Conservation (phyloP, 2,888 invertebrate genomes). For the Cephus nigrinus region DNA sequence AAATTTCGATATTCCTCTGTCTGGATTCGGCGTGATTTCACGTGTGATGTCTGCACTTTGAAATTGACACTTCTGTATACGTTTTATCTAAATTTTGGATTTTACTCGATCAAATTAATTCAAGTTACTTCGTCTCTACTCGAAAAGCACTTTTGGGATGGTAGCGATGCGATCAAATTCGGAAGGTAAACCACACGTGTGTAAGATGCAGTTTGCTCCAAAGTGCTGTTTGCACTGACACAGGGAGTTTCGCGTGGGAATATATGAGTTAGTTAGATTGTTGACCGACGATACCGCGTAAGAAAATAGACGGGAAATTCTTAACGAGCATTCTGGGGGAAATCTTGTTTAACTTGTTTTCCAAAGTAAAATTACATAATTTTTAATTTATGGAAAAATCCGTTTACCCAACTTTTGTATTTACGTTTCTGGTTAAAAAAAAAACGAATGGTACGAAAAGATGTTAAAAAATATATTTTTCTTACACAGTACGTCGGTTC, state of each 20-base stretch:
- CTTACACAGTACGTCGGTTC: background rate
- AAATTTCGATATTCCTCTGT: background rate
- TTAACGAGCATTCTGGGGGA: background rate
- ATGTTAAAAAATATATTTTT: too few species aligned
- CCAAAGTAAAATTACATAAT: background rate
- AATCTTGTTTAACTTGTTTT: background rate
- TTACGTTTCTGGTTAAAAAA: background rate
- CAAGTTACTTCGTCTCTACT: background rate
- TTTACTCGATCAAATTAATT: background rate
- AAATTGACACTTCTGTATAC: background rate
- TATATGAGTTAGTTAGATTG: background rate
- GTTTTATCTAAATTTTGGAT: background rate
- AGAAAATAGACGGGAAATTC: background rate
- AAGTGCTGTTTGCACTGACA: background rate
- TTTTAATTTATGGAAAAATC: background rate
- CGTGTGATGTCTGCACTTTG: background rate
- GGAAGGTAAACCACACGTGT: background rate
- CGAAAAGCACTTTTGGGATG: background rate
- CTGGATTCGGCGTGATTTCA: background rate
- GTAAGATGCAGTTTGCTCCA: background rate
- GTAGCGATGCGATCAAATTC: background rate
- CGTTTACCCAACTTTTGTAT: background rate
- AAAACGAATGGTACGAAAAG: background rate
- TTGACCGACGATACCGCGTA: background rate
- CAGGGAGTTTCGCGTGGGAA: background rate